Base-by-base conservation (phyloP, 2,113 vertebrate genomes). In the Puntigrus tetrazona region DNA sequence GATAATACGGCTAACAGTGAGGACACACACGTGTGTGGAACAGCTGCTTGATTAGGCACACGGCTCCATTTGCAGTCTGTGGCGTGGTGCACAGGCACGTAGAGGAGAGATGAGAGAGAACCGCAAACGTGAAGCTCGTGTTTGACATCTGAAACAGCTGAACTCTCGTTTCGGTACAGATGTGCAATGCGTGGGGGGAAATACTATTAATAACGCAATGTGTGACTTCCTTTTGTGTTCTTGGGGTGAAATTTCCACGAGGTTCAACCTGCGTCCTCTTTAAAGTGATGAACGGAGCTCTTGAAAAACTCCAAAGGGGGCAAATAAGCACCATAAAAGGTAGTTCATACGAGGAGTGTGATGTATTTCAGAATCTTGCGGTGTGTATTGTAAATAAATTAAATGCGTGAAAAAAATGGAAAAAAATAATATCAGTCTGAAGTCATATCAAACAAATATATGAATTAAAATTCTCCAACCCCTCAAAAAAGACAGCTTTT, bases 41-140 rank as follows among this genome's bases (percentile, higher is more conserved):
- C 92, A 93, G 92, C 90, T 94, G 92, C 89, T 89, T 87, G 92
- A 90, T 91, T 91, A 86, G 88, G 90, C 89, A 89, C 89, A 89
- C 78, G 80, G 50, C 83, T 91, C 90, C 88, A 89, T 91, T 92
- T 91, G 89, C 89, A 91, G 89, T 89, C 86, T 87, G 87, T 88
- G 22, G 65, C 76, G 29, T 11, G 2, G 5, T 63, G 63, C 14
- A 70, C 22, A 87, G 50, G 50, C 50, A 55, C 50, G 20, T 22
- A 55, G 50, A 52, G 50, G 50, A 52, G 75, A 74, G 82, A 82
- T 76, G 72, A 81, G 59, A 74, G 63, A 77, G 38, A 86, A 80
- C 31, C 74, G 52, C 86, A 79, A 38, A 47, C n/a, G 55, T 78
- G 11, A 52, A 59, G 29, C 86, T 72, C 61, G 41, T 22, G 31